phyloP scores from a whole-genome alignment of 2,888 invertebrate genomes.

The Syritta pipiens region DNA sequence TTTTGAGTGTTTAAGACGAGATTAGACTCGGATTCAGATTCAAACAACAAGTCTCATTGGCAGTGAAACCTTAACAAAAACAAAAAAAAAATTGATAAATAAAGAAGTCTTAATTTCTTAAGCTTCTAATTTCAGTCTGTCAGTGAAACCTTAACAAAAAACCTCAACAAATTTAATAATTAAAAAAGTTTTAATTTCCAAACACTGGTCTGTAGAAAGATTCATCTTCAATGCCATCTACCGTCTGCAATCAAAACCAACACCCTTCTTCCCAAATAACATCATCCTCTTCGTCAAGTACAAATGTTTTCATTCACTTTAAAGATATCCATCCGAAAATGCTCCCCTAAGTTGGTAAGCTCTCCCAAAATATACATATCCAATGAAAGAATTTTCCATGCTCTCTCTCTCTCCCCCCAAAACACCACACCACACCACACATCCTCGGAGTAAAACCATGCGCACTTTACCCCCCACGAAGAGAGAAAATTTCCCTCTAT shows the following conservation, averaged over 20 bases:
- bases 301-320: constrained; percentile 26
- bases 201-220: neutral
- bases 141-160: too few relatives aligned
- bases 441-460: constrained; percentile 6
- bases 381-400: neutral
- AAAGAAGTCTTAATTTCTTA: too few relatives aligned
- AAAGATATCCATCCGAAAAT: neutral
- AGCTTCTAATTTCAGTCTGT: too few relatives aligned
- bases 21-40: too few relatives aligned
- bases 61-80: too few relatives aligned
- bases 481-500: constrained; percentile 32
- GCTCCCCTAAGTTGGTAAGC: neutral
- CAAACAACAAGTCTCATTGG: too few relatives aligned
- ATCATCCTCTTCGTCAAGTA: constrained; percentile 33
- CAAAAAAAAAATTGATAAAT: too few relatives aligned
- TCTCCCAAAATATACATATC: constrained; percentile 5
- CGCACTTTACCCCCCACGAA: constrained; percentile 30
- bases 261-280: constrained; percentile 19
- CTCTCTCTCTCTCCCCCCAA: neutral
- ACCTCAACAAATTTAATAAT: too few relatives aligned
- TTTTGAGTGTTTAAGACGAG: too few relatives aligned
- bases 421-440: neutral
- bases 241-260: neutral
- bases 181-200: too few relatives aligned
- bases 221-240: constrained; percentile 24